Evolutionary conservation across 2,113 vertebrate genomes (phyloP), one percentile per base, ranked within the genome.

Genomic region (Etheostoma cragini): DNA sequence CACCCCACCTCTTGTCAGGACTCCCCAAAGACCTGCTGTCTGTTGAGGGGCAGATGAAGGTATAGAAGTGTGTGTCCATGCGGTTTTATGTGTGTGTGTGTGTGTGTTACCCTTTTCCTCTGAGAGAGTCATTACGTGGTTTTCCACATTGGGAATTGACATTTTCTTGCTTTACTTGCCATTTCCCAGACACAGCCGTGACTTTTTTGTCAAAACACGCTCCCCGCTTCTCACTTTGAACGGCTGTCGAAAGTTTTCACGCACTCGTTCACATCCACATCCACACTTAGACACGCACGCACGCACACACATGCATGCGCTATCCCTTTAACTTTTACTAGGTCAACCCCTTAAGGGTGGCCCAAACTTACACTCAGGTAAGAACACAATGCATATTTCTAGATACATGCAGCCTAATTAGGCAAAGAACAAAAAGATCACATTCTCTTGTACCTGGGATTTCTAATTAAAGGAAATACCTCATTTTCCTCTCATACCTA

Each of bases 381-480:
- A 75, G 89, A 90, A 90, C 76, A 85, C 84, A 81, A 84, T 82
- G 74, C 82, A 84, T 87, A 89, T 93, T 92, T 92, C 87, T 54
- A 84, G 83, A 87, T 89, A 83, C 88, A 82, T 80, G 56, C 83
- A 81, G 89, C 78, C 90, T 94, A 89, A 94, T 94, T 93, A 94
- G 87, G 82, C 75, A 76, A 76, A 92, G 89, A 92, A 94, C 87
- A 92, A 94, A 92, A 94, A 92, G 91, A 93, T 88, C 90, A 83
- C 84, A 86, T 87, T 85, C 81, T 72, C 61, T 35, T 77, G 68
- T 88, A 92, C 88, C 85, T 87, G 61, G 49, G 68, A 84, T 93
- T 88, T 93, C 89, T 93, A 92, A 94, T 93, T 91, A 94, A 90
- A 88, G 92, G 92, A 91, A 93, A 93, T 90, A 84, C 86, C 87